Percentiles rank a stretch among this genome's conserved stretches.
These are phyloP conservation scores for Marasmarcha lunaedactyla DNA, from an alignment of 2,888 invertebrate species.

Conservation along the genomic window DNA sequence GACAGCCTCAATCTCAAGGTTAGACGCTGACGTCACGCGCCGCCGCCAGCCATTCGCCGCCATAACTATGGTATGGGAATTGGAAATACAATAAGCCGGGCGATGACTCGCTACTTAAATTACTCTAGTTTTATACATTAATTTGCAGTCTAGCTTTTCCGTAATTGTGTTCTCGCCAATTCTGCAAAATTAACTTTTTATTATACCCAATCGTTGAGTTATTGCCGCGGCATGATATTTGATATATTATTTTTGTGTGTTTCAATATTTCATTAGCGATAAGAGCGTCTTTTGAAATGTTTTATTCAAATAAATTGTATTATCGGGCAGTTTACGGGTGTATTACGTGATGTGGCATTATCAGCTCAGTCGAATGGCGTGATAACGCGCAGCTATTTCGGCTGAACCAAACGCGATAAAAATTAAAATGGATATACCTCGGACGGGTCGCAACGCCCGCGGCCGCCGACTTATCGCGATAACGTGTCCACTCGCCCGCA, in stretches of 20 bases:
- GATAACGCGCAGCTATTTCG: constrained; percentile 48
- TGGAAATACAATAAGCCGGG: constrained; percentile 51
- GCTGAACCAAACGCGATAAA: constrained; percentile 45
- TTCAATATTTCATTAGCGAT: constrained; percentile 6
- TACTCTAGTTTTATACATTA: constrained; percentile 15
- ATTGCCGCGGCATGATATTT: too few species aligned
- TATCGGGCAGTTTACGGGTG: constrained; percentile 32
- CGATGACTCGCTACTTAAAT: constrained; percentile 36
- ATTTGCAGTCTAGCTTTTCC: constrained; percentile 7
- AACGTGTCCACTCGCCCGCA: constrained; percentile 13
- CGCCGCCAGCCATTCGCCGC: constrained; percentile 29
- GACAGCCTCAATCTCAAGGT: constrained; percentile 63
- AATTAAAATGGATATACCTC: constrained; percentile 31
- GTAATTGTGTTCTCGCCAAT: constrained; percentile 9
- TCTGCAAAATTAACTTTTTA: constrained; percentile 8
- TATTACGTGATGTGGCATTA: constrained; percentile 43
- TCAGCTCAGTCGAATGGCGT: constrained; percentile 41
- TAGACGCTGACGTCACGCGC: constrained; percentile 55
- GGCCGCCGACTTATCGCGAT: constrained; percentile 29
- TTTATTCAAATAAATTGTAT: constrained; percentile 23
- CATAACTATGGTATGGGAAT: constrained; percentile 50
- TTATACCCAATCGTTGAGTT: too few species aligned
- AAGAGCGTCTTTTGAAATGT: constrained; percentile 7
- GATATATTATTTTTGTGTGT: neutral
- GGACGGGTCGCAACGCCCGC: neutral